Percentiles rank a stretch among this genome's conserved stretches.
phyloP scores from a whole-genome alignment of 2,888 invertebrate species.

The Hirtodrosophila trivittata region DNA sequence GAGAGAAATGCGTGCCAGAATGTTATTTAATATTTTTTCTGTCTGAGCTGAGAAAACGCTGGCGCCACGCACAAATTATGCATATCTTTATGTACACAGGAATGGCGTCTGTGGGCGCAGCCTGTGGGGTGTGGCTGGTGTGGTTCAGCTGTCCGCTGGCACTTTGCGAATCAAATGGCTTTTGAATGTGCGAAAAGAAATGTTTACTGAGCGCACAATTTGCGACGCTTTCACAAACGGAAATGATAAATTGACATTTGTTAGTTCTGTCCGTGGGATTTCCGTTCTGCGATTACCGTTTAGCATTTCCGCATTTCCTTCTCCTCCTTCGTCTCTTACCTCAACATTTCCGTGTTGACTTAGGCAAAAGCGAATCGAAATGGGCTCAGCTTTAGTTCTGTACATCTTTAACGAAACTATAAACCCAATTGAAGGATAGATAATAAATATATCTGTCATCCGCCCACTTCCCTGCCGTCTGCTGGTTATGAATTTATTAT shows the following conservation, averaged over 20 bases:
- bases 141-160: slow-evolving; percentile 17
- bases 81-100: slow-evolving; percentile 54
- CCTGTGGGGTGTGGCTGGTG: slow-evolving; percentile 19
- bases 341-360: slow-evolving; percentile 40
- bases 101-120: slow-evolving; percentile 47
- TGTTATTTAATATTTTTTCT: slow-evolving; percentile 63
- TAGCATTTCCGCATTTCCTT: slow-evolving; percentile 37
- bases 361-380: not conserved
- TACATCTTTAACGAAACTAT: no score
- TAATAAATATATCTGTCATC: slow-evolving; percentile 21
- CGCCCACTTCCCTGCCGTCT: slow-evolving; percentile 23
- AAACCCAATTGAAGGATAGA: no score
- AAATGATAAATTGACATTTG: slow-evolving; percentile 77
- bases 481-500: slow-evolving; percentile 64
- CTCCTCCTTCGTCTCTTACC: slow-evolving; percentile 24
- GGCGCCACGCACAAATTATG: slow-evolving; percentile 62
- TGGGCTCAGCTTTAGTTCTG: no score
- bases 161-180: slow-evolving; percentile 51
- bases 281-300: slow-evolving; percentile 46
- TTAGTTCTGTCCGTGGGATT: slow-evolving; percentile 43
- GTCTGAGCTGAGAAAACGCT: slow-evolving; percentile 28
- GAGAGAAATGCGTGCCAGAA: slow-evolving; percentile 72
- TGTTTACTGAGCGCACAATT: slow-evolving; percentile 54
- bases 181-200: slow-evolving; percentile 52
- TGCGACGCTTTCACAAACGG: slow-evolving; percentile 63